Evolutionary conservation across 2,113 vertebrate genomes (phyloP).

Genomic region (Mesembrinibis cayennensis): DNA sequence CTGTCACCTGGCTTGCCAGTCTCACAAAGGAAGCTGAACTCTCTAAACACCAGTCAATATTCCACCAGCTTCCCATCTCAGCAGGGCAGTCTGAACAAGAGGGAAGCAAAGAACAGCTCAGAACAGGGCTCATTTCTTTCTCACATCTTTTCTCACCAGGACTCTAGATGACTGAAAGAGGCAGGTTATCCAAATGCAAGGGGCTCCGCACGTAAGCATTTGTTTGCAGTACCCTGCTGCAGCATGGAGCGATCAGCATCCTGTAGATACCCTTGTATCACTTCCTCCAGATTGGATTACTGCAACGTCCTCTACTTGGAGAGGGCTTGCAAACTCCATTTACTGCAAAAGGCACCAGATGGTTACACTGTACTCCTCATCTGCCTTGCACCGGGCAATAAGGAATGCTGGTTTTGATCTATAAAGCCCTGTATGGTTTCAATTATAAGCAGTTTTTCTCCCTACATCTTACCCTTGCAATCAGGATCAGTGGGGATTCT

Average conservation of each 20-base stretch:
- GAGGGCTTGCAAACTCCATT: background rate
- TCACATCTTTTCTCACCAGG: background rate
- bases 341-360: constrained; percentile 4
- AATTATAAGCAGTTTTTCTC: background rate
- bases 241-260: background rate
- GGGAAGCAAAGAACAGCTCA: background rate
- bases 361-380: background rate
- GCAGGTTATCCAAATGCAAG: background rate
- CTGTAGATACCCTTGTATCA: background rate
- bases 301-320: background rate
- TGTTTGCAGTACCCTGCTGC: background rate
- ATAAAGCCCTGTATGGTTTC: background rate
- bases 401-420: background rate
- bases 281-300: background rate
- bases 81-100: background rate
- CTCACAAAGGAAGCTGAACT: constrained; percentile 12
- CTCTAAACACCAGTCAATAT: background rate
- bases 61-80: background rate
- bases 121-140: background rate
- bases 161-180: background rate
- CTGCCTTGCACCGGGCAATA: background rate
- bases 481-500: background rate
- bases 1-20: background rate
- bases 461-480: background rate
- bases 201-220: background rate